Conservation (phyloP, 2,113 vertebrate species). For the Mustela lutreola region DNA sequence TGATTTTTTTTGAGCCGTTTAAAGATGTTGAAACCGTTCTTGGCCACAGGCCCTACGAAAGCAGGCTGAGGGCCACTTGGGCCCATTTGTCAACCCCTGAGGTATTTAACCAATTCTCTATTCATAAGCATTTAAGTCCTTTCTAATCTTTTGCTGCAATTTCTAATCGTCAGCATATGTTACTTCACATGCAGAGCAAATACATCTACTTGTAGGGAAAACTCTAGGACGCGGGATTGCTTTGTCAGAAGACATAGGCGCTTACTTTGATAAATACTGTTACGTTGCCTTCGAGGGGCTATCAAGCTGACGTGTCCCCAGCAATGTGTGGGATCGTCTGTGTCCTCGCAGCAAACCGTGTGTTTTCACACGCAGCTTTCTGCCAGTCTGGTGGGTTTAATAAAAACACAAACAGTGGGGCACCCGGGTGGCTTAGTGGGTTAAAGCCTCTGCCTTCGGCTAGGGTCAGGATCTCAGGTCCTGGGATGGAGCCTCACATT, state of each 20-base stretch:
- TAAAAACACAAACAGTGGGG: background rate
- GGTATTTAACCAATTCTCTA: background rate
- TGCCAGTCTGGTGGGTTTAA: background rate
- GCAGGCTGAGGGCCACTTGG: background rate
- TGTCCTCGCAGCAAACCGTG: background rate
- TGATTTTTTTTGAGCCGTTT: conserved; percentile 5
- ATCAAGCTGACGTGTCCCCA: background rate
- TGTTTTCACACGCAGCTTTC: conserved; percentile 20
- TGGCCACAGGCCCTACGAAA: background rate
- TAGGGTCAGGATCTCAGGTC: too few species aligned
- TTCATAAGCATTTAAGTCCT: background rate
- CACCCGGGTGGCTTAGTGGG: too few species aligned
- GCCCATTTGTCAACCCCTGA: background rate
- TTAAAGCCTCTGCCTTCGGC: too few species aligned
- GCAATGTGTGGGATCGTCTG: background rate
- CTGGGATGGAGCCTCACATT: too few species aligned
- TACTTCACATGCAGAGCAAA: background rate
- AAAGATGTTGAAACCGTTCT: conserved; percentile 3
- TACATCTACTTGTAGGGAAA: background rate
- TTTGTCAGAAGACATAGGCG: background rate
- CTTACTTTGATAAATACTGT: background rate
- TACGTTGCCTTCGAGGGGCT: background rate
- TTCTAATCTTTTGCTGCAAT: background rate
- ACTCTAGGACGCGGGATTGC: background rate
- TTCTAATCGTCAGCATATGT: background rate